These are phyloP conservation scores for Corella eumyota DNA, from an alignment of 23 tunicate species.

Conservation along the genomic window DNA sequence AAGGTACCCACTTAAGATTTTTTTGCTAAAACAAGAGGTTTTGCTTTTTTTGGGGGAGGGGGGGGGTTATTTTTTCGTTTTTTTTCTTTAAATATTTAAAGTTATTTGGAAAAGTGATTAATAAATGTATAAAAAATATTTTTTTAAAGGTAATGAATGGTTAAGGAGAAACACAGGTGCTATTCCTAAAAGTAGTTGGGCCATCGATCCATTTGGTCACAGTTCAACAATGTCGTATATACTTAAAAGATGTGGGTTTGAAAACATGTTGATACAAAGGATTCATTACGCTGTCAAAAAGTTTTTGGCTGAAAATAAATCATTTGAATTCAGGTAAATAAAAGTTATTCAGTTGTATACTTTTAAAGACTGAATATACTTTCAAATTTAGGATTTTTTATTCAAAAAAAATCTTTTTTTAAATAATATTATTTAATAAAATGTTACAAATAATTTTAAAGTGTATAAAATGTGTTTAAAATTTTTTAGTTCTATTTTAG, in stretches of 20 bases:
- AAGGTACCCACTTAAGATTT: conserved; percentile 29
- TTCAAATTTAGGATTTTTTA: background rate
- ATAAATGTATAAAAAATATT: background rate
- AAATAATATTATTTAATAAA: too few species aligned
- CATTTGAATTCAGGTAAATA: conserved; percentile 66
- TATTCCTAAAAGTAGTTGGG: conserved; percentile 85
- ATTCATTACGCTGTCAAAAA: conserved; percentile 90
- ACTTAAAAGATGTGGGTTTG: conserved; percentile 66
- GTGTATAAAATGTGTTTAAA: too few species aligned
- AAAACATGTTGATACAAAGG: conserved; percentile 96
- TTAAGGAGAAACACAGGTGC: conserved; percentile 45
- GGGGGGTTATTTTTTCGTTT: background rate
- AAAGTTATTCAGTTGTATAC: conserved; percentile 1
- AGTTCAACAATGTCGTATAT: conserved; percentile 92
- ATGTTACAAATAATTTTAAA: too few species aligned
- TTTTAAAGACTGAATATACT: background rate
- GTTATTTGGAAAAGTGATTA: background rate
- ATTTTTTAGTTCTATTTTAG: conserved; percentile 5
- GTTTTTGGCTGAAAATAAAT: conserved; percentile 46
- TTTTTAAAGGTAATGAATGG: conserved; percentile 87
- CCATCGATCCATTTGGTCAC: conserved; percentile 98
- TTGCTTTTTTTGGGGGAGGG: background rate
- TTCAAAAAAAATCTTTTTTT: background rate
- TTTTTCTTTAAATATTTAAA: background rate
- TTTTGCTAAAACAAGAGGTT: background rate